Evolutionary conservation across 2,113 vertebrate species (phyloP).

Genomic region (Camelus dromedarius): DNA sequence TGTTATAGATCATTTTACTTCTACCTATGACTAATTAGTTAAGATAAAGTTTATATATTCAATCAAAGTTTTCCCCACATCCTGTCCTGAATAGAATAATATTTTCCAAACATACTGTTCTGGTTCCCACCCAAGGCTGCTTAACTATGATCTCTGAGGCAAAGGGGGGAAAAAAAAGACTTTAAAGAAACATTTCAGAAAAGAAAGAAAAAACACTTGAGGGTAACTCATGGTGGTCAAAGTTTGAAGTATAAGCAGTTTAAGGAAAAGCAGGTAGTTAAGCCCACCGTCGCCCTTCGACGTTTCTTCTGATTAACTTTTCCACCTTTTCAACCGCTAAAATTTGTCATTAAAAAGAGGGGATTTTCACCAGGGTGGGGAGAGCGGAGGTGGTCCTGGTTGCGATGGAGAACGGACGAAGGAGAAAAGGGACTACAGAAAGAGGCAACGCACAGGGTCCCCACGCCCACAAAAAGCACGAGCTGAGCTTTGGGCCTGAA

Average conservation of each 20-base stretch:
- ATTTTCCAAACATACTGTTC: neutral
- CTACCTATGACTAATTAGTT: neutral
- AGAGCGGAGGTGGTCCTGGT: neutral
- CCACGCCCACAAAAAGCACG: neutral
- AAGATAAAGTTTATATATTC: neutral
- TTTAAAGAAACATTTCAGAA: constrained; percentile 26
- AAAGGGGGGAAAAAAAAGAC: neutral
- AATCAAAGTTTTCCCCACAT: neutral
- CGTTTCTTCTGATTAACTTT: neutral
- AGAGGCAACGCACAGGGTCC: neutral
- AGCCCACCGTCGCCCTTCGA: neutral
- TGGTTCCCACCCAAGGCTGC: neutral
- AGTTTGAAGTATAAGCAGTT: neutral
- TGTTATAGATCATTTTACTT: neutral
- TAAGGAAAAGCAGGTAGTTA: neutral
- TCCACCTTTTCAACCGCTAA: neutral
- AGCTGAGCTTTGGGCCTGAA: neutral
- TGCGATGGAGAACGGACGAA: neutral
- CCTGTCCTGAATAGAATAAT: neutral
- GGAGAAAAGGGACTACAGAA: neutral
- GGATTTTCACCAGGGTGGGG: neutral
- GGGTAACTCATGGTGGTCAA: neutral
- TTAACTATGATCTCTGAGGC: neutral
- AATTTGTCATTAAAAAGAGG: neutral
- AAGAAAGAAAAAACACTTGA: neutral